Evolutionary conservation across 2,113 vertebrate genomes (phyloP).

Genomic region (Tetraodon nigroviridis): DNA sequence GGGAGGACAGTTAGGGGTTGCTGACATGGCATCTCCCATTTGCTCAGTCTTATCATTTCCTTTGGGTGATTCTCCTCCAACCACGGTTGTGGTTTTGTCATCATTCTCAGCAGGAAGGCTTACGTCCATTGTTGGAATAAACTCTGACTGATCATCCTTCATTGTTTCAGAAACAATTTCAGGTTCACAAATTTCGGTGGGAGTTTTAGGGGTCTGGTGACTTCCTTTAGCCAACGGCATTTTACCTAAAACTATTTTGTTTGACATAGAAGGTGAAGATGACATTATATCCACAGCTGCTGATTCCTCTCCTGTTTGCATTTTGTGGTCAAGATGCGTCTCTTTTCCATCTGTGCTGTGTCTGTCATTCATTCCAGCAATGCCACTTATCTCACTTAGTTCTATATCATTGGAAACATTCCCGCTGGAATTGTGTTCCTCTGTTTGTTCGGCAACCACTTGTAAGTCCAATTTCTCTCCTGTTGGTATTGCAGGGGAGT

Average conservation of each 20-base stretch:
- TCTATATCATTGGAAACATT: conserved; percentile 7
- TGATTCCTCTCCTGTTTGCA: conserved; percentile 12
- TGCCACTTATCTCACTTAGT: background rate
- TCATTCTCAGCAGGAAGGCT: conserved; percentile 5
- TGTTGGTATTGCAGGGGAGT: background rate
- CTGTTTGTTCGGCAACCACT: background rate
- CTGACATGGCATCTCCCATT: background rate
- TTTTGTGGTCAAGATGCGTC: background rate
- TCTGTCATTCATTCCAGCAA: conserved; percentile 1
- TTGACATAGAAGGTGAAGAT: conserved; percentile 2
- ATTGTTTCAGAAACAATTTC: background rate
- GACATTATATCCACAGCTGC: background rate
- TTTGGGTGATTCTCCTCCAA: conserved; percentile 1
- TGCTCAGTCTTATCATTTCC: background rate
- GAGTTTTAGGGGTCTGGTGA: background rate
- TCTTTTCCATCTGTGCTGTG: conserved; percentile 1
- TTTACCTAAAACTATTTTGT: background rate
- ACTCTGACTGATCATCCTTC: conserved; percentile 8
- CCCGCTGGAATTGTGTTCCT: conserved; percentile 7
- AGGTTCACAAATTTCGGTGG: conserved; percentile 7
- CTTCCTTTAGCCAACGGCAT: background rate
- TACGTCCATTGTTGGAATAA: conserved; percentile 12
- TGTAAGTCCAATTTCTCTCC: conserved; percentile 1
- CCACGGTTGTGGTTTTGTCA: background rate
- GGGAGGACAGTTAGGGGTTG: background rate